Evolutionary conservation across 2,797 vertebrate species (phyloP).

Genomic region (Pogoniulus pusillus): DNA sequence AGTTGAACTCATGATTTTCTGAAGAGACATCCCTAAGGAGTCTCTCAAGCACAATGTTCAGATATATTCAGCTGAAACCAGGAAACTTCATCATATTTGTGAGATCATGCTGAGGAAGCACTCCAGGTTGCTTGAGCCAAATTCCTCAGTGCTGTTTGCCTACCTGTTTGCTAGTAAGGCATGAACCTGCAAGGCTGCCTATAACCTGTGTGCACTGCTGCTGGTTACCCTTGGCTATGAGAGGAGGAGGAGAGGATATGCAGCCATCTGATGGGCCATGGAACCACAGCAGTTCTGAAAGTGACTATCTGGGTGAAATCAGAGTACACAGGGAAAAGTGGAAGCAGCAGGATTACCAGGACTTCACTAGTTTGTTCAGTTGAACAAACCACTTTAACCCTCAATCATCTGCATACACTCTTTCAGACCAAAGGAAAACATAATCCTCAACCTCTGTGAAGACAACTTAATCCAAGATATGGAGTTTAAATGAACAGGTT

Average conservation of each 20-base stretch:
- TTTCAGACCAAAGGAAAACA: neutral
- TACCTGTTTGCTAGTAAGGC: neutral
- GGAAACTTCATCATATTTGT: neutral
- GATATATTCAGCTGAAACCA: neutral
- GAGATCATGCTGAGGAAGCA: neutral
- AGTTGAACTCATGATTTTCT: neutral
- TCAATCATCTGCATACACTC: neutral
- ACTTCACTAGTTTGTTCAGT: neutral
- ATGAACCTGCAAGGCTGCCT: neutral
- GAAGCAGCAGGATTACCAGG: neutral
- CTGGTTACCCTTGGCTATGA: neutral
- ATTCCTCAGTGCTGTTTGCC: neutral
- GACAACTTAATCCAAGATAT: neutral
- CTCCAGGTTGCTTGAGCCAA: neutral
- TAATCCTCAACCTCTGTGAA: neutral
- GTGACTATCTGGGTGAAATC: neutral
- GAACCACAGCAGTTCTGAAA: accelerated
- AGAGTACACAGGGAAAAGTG: neutral
- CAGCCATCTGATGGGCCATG: neutral
- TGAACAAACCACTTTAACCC: neutral
- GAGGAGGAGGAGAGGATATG: neutral
- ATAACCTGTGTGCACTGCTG: neutral
- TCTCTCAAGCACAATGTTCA: neutral
- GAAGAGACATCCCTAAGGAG: neutral
- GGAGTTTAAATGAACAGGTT: neutral